phyloP scores from a whole-genome alignment of 2,888 invertebrate species.

The Cylindroiulus punctatus region DNA sequence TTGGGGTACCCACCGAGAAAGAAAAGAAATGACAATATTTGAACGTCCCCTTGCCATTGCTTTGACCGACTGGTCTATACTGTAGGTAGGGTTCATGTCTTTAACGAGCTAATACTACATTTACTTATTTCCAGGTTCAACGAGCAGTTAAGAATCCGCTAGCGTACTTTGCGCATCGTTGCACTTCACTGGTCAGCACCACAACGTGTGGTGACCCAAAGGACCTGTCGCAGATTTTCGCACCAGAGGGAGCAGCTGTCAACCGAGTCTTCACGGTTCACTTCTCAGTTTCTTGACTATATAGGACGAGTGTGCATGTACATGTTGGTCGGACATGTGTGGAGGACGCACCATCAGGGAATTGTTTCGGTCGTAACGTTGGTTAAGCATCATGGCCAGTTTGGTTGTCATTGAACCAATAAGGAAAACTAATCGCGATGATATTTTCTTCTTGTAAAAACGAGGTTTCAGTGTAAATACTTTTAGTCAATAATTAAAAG shows the following conservation, averaged over 20 bases:
- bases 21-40: too few species aligned
- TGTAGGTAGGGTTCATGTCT: too few species aligned
- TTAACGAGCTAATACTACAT: too few species aligned
- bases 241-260: background rate
- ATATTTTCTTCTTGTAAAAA: slow-evolving; percentile 24
- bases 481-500: slow-evolving; percentile 32
- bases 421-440: slow-evolving; percentile 13
- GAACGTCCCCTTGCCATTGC: too few species aligned
- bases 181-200: background rate
- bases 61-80: too few species aligned
- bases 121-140: too few species aligned
- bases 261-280: background rate
- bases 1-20: too few species aligned
- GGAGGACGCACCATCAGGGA: background rate
- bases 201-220: background rate
- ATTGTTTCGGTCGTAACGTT: background rate
- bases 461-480: slow-evolving; percentile 32
- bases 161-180: too few species aligned
- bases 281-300: background rate
- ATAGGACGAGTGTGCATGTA: background rate
- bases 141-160: too few species aligned
- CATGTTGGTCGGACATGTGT: background rate
- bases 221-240: background rate
- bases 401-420: background rate
- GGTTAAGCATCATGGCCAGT: slow-evolving; percentile 6